These are phyloP conservation scores for Drosophila greeni DNA, from an alignment of 2,888 invertebrate genomes.

Conservation along the genomic window DNA sequence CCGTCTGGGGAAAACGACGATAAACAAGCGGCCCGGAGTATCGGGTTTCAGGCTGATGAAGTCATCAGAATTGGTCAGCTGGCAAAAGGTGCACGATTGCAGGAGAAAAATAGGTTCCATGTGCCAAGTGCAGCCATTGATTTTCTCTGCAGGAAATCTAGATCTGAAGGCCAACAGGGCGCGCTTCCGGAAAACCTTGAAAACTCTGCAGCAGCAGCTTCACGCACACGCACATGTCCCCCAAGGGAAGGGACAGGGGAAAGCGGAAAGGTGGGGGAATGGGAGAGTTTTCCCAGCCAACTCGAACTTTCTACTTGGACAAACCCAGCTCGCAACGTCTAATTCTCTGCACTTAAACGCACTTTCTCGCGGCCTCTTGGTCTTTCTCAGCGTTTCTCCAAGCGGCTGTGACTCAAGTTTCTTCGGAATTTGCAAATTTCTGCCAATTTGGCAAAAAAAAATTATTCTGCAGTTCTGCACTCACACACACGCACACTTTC, in stretches of 20 bases:
- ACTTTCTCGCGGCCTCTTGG: constrained; percentile 15
- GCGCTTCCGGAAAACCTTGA: constrained; percentile 48
- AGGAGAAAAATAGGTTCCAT: background rate
- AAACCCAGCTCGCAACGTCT: constrained; percentile 6
- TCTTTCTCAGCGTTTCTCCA: constrained; percentile 8
- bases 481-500: constrained; percentile 37
- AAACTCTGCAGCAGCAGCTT: constrained; percentile 41
- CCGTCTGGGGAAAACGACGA: constrained; percentile 20
- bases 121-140: constrained; percentile 21
- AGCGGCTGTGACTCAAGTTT: constrained; percentile 55
- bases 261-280: background rate
- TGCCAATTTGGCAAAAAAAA: constrained; percentile 71
- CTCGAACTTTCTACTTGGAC: constrained; percentile 60
- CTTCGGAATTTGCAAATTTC: constrained; percentile 45
- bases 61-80: constrained; percentile 21
- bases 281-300: constrained; percentile 39
- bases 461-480: constrained; percentile 56
- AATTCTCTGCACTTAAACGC: constrained; percentile 2
- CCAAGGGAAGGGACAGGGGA: constrained; percentile 1
- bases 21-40: constrained; percentile 16
- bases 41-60: constrained; percentile 22
- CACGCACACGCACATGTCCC: constrained; percentile 42
- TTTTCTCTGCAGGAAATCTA: constrained; percentile 25
- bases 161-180: constrained; percentile 38
- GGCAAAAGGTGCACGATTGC: constrained; percentile 1